Conservation (phyloP, 2,888 invertebrate species). For the Chymomyza amoena region DNA sequence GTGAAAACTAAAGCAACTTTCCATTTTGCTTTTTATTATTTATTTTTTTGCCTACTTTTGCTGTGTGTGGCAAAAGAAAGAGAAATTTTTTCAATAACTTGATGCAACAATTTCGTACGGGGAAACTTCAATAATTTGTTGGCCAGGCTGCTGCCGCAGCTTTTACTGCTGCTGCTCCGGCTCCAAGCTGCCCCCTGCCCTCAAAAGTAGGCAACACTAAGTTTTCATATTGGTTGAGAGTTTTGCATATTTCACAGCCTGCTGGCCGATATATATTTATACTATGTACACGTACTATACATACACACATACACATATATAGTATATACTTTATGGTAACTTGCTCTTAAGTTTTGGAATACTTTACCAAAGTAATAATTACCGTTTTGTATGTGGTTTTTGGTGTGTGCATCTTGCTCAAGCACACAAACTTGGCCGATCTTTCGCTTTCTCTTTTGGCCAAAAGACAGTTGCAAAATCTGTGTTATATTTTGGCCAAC, state of each 20-base stretch:
- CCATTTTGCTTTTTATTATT: too few relatives aligned
- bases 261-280: not conserved
- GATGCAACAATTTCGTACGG: not conserved
- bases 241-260: slow-evolving; percentile 16
- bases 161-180: slow-evolving; percentile 16
- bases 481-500: not conserved
- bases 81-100: not conserved
- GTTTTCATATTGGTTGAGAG: slow-evolving; percentile 3
- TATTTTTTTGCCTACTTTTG: not conserved
- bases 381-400: slow-evolving; percentile 40
- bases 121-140: slow-evolving; percentile 44
- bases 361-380: slow-evolving; percentile 53
- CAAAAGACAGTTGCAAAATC: not conserved
- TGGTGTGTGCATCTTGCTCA: not conserved
- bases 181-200: slow-evolving; percentile 11
- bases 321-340: not conserved
- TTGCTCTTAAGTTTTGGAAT: slow-evolving; percentile 38
- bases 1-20: not conserved
- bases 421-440: slow-evolving; percentile 15
- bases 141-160: slow-evolving; percentile 32
- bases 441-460: slow-evolving; percentile 7
- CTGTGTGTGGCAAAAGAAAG: not conserved
- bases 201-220: slow-evolving; percentile 38
- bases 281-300: not conserved
- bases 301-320: not conserved